These are phyloP conservation scores for Drosophila robusta DNA, from an alignment of 2,888 invertebrate genomes.

Conservation along the genomic window DNA sequence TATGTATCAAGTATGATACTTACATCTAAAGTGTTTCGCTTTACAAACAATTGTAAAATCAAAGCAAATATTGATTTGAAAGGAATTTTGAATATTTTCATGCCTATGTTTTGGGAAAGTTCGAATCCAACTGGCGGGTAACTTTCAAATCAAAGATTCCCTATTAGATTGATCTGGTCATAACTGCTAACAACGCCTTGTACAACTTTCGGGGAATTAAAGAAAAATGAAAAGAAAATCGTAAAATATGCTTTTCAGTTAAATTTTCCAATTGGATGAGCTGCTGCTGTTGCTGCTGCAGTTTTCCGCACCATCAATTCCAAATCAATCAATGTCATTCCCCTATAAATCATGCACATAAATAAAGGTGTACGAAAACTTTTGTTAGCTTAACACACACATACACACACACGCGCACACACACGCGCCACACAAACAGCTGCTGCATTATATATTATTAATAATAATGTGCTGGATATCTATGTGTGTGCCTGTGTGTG, in stretches of 20 bases:
- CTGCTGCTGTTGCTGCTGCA: slow-evolving; percentile 32
- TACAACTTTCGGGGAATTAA: neutral
- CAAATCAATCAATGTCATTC: slow-evolving; percentile 76
- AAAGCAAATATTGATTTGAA: neutral
- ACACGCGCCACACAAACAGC: slow-evolving; percentile 49
- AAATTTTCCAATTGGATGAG: slow-evolving; percentile 36
- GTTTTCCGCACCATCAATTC: slow-evolving; percentile 75
- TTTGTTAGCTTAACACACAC: slow-evolving; percentile 30
- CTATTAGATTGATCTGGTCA: no score
- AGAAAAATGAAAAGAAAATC: slow-evolving; percentile 12
- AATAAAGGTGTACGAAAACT: slow-evolving; percentile 63
- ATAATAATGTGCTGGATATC: slow-evolving; percentile 50
- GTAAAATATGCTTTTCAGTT: slow-evolving; percentile 18
- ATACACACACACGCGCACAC: neutral
- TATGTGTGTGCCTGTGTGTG: slow-evolving; percentile 21
- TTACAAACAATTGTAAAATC: no score
- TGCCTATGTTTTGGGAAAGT: neutral
- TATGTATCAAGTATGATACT: neutral
- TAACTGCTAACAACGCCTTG: neutral
- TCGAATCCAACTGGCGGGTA: neutral
- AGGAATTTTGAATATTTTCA: neutral
- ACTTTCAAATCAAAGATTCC: neutral
- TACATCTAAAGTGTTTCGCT: neutral
- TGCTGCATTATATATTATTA: slow-evolving; percentile 75
- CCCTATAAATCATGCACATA: slow-evolving; percentile 77